These are phyloP conservation scores for Adoxophyes honmai DNA, from an alignment of 1,140 invertebrate genomes.

Conservation along the genomic window DNA sequence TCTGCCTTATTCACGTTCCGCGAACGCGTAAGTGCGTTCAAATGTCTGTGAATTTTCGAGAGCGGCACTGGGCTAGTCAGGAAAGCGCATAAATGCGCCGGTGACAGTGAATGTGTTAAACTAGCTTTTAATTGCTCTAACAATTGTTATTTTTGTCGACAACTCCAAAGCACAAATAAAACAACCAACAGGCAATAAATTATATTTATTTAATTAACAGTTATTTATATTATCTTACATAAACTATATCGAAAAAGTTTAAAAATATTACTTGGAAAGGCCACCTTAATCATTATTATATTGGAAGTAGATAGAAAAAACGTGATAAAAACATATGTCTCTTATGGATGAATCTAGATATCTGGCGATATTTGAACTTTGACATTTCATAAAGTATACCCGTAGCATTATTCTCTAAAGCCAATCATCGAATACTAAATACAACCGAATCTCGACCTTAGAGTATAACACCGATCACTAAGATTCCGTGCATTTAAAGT, in stretches of 20 bases:
- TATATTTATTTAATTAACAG: conserved; percentile 55
- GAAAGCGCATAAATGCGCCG: too few species aligned
- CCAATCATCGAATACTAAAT: too few species aligned
- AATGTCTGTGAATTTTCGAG: too few species aligned
- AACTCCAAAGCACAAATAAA: neutral
- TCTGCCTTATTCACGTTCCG: too few species aligned
- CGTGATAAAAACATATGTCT: conserved; percentile 17
- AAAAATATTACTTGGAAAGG: conserved; percentile 70
- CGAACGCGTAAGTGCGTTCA: too few species aligned
- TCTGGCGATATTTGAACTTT: conserved; percentile 10
- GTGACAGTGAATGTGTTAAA: too few species aligned
- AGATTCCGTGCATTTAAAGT: too few species aligned
- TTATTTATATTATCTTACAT: conserved; percentile 54
- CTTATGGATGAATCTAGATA: conserved; percentile 6
- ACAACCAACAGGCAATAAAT: conserved; percentile 35
- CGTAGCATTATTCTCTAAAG: neutral
- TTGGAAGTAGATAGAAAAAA: conserved; percentile 16
- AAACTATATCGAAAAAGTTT: conserved; percentile 66
- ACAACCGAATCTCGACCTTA: too few species aligned
- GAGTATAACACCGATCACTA: too few species aligned
- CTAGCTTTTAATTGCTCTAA: too few species aligned
- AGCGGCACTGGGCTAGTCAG: too few species aligned
- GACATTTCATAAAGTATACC: neutral
- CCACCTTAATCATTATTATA: conserved; percentile 49
- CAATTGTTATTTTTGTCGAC: too few species aligned